These are phyloP conservation scores for Platysternon megacephalum DNA, from an alignment of 2,113 vertebrate genomes.

Conservation along the genomic window DNA sequence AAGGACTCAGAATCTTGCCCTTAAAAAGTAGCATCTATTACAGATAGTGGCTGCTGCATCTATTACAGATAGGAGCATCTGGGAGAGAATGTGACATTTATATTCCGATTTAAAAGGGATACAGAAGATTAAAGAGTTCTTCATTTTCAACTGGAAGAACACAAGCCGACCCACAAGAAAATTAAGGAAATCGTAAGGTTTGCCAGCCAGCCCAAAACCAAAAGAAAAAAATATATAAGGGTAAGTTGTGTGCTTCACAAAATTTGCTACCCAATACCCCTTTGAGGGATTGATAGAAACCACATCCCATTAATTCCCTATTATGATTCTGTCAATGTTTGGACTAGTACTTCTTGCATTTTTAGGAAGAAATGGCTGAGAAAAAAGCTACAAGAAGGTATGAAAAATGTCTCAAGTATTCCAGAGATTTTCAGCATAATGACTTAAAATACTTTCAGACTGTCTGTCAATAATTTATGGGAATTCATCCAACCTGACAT, in stretches of 20 bases:
- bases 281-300: constrained; percentile 27
- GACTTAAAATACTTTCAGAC: neutral
- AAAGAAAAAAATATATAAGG: neutral
- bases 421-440: neutral
- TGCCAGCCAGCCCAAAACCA: neutral
- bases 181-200: neutral
- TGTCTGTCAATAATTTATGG: neutral
- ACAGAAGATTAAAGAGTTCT: neutral
- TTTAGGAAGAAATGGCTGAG: neutral
- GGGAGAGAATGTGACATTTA: neutral
- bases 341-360: neutral
- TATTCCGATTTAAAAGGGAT: neutral
- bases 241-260: constrained; percentile 2
- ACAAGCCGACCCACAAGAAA: neutral
- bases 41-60: neutral
- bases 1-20: neutral
- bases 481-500: neutral
- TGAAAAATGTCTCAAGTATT: neutral
- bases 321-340: constrained; percentile 26
- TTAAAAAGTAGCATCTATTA: neutral
- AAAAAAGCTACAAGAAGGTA: neutral
- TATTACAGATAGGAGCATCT: neutral
- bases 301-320: constrained; percentile 29
- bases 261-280: neutral
- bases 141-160: neutral